Evolutionary conservation across 2,888 invertebrate genomes (phyloP).

Genomic region (Cephus rjabovi): DNA sequence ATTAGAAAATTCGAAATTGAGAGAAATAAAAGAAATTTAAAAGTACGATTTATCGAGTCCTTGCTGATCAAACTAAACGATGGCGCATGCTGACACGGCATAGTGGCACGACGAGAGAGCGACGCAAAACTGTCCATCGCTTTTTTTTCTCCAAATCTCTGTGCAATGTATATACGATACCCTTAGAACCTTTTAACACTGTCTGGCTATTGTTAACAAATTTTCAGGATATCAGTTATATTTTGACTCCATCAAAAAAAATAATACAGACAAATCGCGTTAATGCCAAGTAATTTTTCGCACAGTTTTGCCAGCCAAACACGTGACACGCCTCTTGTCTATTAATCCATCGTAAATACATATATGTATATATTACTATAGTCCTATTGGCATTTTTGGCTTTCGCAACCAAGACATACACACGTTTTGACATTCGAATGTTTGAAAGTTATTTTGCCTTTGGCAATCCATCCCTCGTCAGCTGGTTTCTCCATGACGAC

Average conservation of each 20-base stretch:
- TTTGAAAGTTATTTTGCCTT: conserved; percentile 19
- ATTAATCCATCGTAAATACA: background rate
- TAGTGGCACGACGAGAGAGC: background rate
- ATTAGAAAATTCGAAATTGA: background rate
- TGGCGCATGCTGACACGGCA: background rate
- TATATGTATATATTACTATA: background rate
- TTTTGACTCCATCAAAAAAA: background rate
- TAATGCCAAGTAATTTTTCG: background rate
- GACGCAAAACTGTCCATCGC: background rate
- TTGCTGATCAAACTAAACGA: background rate
- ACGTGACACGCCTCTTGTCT: background rate
- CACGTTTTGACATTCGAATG: conserved; percentile 21
- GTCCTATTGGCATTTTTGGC: conserved; percentile 8
- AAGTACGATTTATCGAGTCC: background rate
- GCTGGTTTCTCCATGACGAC: conserved; percentile 10
- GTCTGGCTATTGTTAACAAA: background rate
- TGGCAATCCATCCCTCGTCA: conserved; percentile 8
- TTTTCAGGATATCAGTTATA: background rate
- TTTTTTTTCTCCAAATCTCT: background rate
- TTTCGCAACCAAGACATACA: conserved; percentile 18
- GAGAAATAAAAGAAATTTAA: background rate
- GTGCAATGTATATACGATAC: background rate
- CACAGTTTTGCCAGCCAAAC: background rate
- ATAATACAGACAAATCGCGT: background rate
- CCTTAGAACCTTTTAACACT: background rate